Conservation (phyloP, 2,797 vertebrate species). For the Sebastes matsubarae region DNA sequence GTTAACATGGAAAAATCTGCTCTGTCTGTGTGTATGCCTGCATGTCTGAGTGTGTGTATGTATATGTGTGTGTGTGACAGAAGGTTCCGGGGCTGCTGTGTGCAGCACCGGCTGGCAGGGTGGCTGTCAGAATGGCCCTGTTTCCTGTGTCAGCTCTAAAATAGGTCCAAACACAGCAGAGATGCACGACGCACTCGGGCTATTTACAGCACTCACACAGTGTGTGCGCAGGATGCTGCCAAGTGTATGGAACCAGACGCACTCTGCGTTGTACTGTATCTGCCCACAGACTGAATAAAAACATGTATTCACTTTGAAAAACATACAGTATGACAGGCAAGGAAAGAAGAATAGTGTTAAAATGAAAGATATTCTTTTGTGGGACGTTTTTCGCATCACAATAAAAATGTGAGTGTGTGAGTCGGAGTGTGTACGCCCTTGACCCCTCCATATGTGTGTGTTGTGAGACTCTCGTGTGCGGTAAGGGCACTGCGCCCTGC, state of each 20-base stretch:
- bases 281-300: conserved; percentile 36
- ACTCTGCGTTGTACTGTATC: conserved; percentile 47
- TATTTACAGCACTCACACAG: conserved; percentile 84
- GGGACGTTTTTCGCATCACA: background rate
- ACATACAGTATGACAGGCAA: conserved; percentile 5
- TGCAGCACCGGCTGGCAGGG: conserved; percentile 80
- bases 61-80: conserved; percentile 57
- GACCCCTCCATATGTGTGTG: conserved; percentile 71
- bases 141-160: conserved; percentile 86
- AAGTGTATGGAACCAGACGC: conserved; percentile 70
- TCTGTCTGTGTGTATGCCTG: conserved; percentile 10
- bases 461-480: conserved; percentile 34
- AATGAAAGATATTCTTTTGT: background rate
- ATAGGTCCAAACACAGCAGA: conserved; percentile 86
- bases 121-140: conserved; percentile 83
- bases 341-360: background rate
- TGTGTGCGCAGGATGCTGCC: conserved; percentile 77
- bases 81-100: conserved; percentile 80
- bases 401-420: background rate
- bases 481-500: conserved; percentile 64
- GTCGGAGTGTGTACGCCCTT: conserved; percentile 51
- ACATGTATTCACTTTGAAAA: conserved; percentile 33
- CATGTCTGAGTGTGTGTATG: background rate
- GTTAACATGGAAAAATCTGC: conserved; percentile 57
- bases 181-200: conserved; percentile 80